phyloP scores from a whole-genome alignment of 1,140 invertebrate genomes.

The Drosophila malerkotliana region DNA sequence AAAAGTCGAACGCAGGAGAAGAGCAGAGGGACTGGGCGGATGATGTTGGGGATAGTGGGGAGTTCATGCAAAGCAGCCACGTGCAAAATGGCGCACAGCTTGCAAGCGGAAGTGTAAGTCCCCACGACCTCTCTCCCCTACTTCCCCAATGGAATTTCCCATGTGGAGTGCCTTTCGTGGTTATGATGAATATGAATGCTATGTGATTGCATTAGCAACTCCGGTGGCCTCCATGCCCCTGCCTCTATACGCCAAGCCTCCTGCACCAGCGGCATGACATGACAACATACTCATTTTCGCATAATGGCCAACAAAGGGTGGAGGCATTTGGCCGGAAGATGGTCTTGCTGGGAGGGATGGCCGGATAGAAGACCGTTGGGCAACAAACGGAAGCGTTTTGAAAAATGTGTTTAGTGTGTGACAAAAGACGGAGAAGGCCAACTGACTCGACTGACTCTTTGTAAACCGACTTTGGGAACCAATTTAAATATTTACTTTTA shows the following conservation, averaged over 20 bases:
- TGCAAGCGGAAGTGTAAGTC: slow-evolving; percentile 43
- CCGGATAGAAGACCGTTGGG: slow-evolving; percentile 29
- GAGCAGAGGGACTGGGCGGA: slow-evolving; percentile 18
- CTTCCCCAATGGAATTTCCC: slow-evolving; percentile 27
- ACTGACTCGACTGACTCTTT: not conserved
- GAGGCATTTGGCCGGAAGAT: not conserved
- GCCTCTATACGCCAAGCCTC: not conserved
- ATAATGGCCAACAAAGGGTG: slow-evolving; percentile 35
- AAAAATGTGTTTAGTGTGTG: slow-evolving; percentile 81
- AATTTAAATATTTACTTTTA: not conserved
- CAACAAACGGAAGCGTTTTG: slow-evolving; percentile 60
- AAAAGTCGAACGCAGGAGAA: slow-evolving; percentile 11
- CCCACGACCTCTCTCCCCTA: not conserved
- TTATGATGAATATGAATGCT: slow-evolving; percentile 82
- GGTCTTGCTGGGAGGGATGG: not conserved
- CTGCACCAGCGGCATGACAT: slow-evolving; percentile 34
- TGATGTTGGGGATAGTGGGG: slow-evolving; percentile 7
- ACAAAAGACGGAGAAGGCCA: slow-evolving; percentile 38
- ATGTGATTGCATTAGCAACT: slow-evolving; percentile 82
- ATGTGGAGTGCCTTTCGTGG: slow-evolving; percentile 75
- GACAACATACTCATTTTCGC: slow-evolving; percentile 68
- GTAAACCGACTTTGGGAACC: not conserved
- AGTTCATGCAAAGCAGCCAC: slow-evolving; percentile 47
- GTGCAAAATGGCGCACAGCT: slow-evolving; percentile 55
- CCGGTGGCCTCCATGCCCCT: slow-evolving; percentile 37